Percentiles rank a stretch among this genome's conserved stretches.
Conservation (phyloP, 2,113 vertebrate genomes). For the Pygathrix nemaeus region DNA sequence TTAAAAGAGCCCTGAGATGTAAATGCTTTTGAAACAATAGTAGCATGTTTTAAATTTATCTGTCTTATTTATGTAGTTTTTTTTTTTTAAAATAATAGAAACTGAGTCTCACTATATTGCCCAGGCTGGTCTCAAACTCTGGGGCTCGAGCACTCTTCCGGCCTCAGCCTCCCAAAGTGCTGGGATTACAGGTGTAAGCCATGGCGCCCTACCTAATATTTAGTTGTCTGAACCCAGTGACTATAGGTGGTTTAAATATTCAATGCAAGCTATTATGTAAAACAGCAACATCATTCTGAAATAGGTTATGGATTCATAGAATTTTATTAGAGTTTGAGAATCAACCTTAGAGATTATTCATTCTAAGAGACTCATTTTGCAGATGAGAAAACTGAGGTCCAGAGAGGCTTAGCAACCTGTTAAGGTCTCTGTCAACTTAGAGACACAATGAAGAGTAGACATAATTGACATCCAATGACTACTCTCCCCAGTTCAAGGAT, state of each 20-base stretch:
- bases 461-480: constrained; percentile 9
- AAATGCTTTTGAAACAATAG: constrained; percentile 48
- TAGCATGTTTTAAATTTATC: constrained; percentile 42
- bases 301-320: neutral
- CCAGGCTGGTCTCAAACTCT: too few species aligned
- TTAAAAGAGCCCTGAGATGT: constrained; percentile 24
- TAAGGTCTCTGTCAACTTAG: constrained; percentile 35
- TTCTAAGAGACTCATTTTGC: constrained; percentile 28
- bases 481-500: neutral
- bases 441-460: neutral
- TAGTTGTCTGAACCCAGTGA: constrained; percentile 57
- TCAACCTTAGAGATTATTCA: constrained; percentile 7
- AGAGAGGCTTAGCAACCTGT: neutral
- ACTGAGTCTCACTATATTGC: too few species aligned
- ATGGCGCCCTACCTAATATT: neutral
- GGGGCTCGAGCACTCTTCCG: too few species aligned
- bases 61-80: neutral
- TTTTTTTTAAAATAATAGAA: too few species aligned
- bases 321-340: constrained; percentile 42
- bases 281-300: constrained; percentile 35
- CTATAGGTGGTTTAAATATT: neutral
- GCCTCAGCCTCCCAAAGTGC: too few species aligned
- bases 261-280: constrained; percentile 29
- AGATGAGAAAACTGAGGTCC: constrained; percentile 23
- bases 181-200: too few species aligned